phyloP scores from a whole-genome alignment of 2,797 vertebrate genomes.

The Rhincodon typus region DNA sequence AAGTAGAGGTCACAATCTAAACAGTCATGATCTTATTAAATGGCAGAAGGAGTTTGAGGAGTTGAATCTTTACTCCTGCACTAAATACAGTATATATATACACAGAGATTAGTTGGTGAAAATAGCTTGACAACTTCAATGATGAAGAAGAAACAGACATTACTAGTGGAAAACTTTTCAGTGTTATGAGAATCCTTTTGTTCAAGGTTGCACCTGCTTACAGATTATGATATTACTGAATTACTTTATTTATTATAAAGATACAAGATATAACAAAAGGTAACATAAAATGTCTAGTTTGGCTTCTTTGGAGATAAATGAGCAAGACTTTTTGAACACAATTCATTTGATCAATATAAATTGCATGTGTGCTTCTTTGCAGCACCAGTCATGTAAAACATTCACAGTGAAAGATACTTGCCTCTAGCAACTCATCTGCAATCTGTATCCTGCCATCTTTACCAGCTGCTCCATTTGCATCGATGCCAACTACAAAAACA shows the following conservation, averaged over 20 bases:
- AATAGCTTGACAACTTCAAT: background rate
- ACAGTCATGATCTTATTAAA: too few relatives aligned
- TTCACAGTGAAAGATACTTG: conserved; percentile 49
- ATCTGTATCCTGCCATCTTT: conserved; percentile 79
- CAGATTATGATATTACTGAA: background rate
- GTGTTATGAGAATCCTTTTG: background rate
- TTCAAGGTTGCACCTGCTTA: background rate
- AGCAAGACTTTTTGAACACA: background rate
- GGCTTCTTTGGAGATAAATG: background rate
- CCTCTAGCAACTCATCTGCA: conserved; percentile 92
- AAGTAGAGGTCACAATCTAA: too few relatives aligned
- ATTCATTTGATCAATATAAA: background rate
- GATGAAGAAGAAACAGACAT: background rate
- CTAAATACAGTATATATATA: too few relatives aligned
- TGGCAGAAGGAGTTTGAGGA: too few relatives aligned
- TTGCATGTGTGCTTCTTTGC: background rate
- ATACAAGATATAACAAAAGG: background rate
- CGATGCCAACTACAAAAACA: conserved; percentile 91
- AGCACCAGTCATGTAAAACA: background rate
- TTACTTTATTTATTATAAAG: background rate
- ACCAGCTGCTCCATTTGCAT: conserved; percentile 82
- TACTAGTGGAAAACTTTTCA: background rate
- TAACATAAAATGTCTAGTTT: background rate
- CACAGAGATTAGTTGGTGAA: background rate
- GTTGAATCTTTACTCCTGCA: too few relatives aligned